These are phyloP conservation scores for Herminia tarsipennalis DNA, from an alignment of 2,888 invertebrate species.

Conservation along the genomic window DNA sequence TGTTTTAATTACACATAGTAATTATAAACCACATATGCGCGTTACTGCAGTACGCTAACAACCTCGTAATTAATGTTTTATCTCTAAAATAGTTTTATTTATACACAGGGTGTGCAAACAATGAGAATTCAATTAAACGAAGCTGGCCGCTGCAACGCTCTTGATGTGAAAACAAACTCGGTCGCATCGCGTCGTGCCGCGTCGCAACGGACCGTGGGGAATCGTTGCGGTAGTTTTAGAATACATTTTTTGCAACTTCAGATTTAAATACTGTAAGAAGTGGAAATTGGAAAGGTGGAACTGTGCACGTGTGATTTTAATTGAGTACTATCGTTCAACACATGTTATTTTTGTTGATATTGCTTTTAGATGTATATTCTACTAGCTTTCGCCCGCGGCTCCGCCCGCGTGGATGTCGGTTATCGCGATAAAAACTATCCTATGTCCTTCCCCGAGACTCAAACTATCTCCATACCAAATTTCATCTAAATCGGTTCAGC, in stretches of 20 bases:
- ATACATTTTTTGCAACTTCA: not conserved
- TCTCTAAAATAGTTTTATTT: conserved; percentile 29
- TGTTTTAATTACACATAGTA: too few relatives aligned
- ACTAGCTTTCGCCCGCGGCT: too few relatives aligned
- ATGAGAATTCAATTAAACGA: conserved; percentile 52
- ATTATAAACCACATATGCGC: not conserved
- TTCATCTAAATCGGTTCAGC: too few relatives aligned
- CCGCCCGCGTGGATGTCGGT: too few relatives aligned
- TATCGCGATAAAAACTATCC: too few relatives aligned
- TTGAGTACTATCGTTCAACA: too few relatives aligned
- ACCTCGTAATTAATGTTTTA: conserved; percentile 35
- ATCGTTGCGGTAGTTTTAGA: not conserved
- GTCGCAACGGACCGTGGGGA: not conserved
- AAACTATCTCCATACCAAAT: too few relatives aligned
- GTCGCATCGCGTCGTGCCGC: not conserved
- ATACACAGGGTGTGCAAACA: conserved; percentile 43
- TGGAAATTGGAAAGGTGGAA: not conserved
- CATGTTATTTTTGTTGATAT: too few relatives aligned
- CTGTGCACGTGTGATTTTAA: not conserved
- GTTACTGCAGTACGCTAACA: not conserved
- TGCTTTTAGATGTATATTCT: too few relatives aligned
- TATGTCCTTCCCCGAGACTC: too few relatives aligned
- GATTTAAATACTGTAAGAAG: conserved; percentile 2
- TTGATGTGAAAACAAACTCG: conserved; percentile 8
- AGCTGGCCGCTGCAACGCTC: conserved; percentile 22